Evolutionary conservation across 2,113 vertebrate genomes (phyloP), one percentile per base, ranked within the genome.

Genomic region (Halcyon senegalensis): DNA sequence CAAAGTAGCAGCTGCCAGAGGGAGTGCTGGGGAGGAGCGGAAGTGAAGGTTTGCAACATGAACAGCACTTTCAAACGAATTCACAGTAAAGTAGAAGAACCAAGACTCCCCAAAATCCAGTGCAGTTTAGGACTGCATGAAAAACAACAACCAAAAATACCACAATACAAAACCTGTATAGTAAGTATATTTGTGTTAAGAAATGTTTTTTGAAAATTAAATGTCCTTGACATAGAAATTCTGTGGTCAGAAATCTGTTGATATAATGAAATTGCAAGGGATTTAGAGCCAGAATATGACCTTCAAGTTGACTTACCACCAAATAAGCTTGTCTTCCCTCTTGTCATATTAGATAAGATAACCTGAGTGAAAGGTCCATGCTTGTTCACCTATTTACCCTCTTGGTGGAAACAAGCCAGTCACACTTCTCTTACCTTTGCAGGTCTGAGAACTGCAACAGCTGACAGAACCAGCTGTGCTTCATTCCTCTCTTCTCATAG

Each of bases 381-480:
- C 12, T 68, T 73, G 48, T 62, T 69, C 58, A 80, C 13, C 17
- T 53, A 3, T 31, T 87, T 58, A 39, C 35, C 66, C 27, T 59
- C 60, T 44, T 69, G 44, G n/a, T 77, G 19, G 33, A 88, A 93
- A 94, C 10, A 85, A 83, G n/a, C 27, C 78, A 67, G 63, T 63
- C n/a, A 41, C 19, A 58, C 41, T 90, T 73, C 67, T 76, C 53
- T 73, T 69, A 80, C n/a, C 37, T 88, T 80, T 55, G 43, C 33
- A 88, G 12, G 10, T 80, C 76, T 89, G 41, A 84, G n/a, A 24
- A 63, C 51, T 73, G 46, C 62, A 87, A 67, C 37, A 95, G 50
- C 73, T 77, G 81, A 68, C 41, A 79, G 44, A 96, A 93, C 11
- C 70, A 96, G 67, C 53, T 91, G 77, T 55, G 78, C 70, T 90